Evolutionary conservation across 2,888 invertebrate species (phyloP), one percentile per base, ranked within the genome.

Genomic region (Metalampra italica): DNA sequence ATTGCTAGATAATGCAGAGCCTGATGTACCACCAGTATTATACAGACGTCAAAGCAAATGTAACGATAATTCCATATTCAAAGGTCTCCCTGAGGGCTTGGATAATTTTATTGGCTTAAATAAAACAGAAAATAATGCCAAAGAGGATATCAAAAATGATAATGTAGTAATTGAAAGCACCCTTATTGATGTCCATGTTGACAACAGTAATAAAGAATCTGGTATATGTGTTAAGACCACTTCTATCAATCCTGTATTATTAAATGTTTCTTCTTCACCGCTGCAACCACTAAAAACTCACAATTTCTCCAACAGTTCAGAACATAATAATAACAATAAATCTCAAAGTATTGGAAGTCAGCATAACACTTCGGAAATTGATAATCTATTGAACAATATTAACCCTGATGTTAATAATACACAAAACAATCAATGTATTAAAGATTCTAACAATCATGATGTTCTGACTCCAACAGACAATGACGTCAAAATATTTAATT

Each of bases 1-100:
- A 63, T 82, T 96, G 5, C 82, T 96, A 22, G 95, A 95, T 75
- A 95, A 95, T 64, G 93, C 94, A 32, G 94, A 94, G 60, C 92
- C 93, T 41, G 91, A 91, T 56, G 91, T 93, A 29, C 92, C 94
- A 11, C 95, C 95, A 0, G 92, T 95, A 32, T 82, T 95, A 38
- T 95, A 95, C 62, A 93, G 93, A 52, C 85, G 92, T 9, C 92
- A 92, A 55, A 90, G 83, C 55, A 90, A 86, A 57, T 86, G 84
- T 52, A 86, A 82, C 54, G 90, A 90, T 59, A 86, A 79, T 54
- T 73, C 82, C 1, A 75, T 88, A 47, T 87, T 86, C 52, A 88
- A 88, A 76, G 87, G 87, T 56, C 74, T 86, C 29, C 75, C 71
- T 51, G 88, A 88, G 49, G 82, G 81, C 12, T 62, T 82, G 54